A percentile compares a stretch with the other conserved stretches of the same genome.
These are phyloP conservation scores for Paedocypris micromegethes DNA, from an alignment of 2,797 vertebrate species.

Conservation along the genomic window DNA sequence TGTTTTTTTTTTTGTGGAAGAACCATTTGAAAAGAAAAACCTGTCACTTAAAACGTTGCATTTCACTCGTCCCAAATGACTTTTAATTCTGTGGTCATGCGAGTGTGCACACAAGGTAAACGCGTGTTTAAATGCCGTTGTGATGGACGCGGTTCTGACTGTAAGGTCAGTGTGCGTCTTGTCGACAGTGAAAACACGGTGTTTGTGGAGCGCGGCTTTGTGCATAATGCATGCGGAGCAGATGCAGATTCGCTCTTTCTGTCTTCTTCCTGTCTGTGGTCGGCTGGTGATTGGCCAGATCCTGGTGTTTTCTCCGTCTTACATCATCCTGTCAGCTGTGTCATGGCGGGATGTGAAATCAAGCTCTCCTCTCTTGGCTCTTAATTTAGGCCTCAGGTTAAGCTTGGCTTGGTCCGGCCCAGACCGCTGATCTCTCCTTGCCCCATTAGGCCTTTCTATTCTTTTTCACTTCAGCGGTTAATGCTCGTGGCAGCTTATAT, in stretches of 20 bases:
- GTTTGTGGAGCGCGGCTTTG: too few species aligned
- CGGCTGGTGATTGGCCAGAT: slow-evolving; percentile 22
- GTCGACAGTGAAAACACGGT: too few species aligned
- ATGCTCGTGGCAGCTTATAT: slow-evolving; percentile 59
- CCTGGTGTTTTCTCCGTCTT: slow-evolving; percentile 42
- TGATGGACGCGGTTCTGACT: too few species aligned
- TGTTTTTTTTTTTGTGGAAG: too few species aligned
- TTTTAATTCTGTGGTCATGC: too few species aligned
- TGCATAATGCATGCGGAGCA: background rate
- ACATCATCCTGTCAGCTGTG: slow-evolving; percentile 46
- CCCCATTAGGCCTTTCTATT: slow-evolving; percentile 22
- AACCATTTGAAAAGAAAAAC: too few species aligned
- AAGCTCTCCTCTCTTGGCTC: slow-evolving; percentile 39
- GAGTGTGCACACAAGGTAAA: too few species aligned
- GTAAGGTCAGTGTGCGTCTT: too few species aligned
- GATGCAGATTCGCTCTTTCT: slow-evolving; percentile 16
- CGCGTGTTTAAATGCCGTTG: too few species aligned
- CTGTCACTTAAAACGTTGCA: too few species aligned
- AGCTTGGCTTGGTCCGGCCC: slow-evolving; percentile 27
- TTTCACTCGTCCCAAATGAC: too few species aligned
- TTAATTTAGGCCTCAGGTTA: slow-evolving; percentile 45
- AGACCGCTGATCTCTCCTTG: slow-evolving; percentile 35
- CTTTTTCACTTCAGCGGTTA: slow-evolving; percentile 57
- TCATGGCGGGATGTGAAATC: slow-evolving; percentile 32
- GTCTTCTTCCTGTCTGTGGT: slow-evolving; percentile 19